Base-by-base conservation (phyloP, 2,113 vertebrate genomes). In the Leptobrachium ailaonicum region DNA sequence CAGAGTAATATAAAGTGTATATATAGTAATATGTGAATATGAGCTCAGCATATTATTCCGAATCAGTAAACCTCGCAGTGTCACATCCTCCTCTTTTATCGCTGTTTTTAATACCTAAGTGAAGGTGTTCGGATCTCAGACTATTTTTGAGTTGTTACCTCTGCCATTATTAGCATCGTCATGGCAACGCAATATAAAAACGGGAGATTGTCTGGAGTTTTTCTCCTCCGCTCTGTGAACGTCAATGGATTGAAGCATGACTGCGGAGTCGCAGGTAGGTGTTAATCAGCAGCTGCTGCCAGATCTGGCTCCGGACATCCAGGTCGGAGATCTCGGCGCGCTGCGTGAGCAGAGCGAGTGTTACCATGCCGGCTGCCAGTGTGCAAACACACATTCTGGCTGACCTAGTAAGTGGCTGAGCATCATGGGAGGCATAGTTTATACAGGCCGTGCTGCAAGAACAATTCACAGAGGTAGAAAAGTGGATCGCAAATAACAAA, bases 161-260 rank as follows among this genome's bases (percentile, higher is more conserved):
- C 47, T 12, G 54, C 70, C 70, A 80, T 80, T 80, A 80, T 80
- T 80, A 73, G 67, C 72, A 66, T 80, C 6, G 47, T n/a, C 70
- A 73, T 79, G 62, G 70, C 2, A 80, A 73, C 70, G 7, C 14
- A 44, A 73, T 73, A 70, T 70, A 56, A 14, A 58, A 53, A 66
- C 69, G 1, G 47, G 44, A 66, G 70, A 32, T 66, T 73, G 77
- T 56, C 62, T 73, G 60, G 5, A 62, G 41, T 79, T 41, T 13
- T 69, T 44, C 13, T 41, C 68, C 44, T 50, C 41, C 13, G 32
- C 40, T 32, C 56, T 60, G 10, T 11, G 6, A 60, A 60, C 60
- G 58, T 63, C 41, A 32, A 64, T 64, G 62, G 4, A 40, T 41
- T 69, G 67, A 69, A 69, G 45, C 32, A 79, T 32, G 63, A 72